Percentiles rank a stretch among this genome's conserved stretches.
Evolutionary conservation across 2,797 vertebrate species (phyloP).

Genomic region (Heliangelus exortis): DNA sequence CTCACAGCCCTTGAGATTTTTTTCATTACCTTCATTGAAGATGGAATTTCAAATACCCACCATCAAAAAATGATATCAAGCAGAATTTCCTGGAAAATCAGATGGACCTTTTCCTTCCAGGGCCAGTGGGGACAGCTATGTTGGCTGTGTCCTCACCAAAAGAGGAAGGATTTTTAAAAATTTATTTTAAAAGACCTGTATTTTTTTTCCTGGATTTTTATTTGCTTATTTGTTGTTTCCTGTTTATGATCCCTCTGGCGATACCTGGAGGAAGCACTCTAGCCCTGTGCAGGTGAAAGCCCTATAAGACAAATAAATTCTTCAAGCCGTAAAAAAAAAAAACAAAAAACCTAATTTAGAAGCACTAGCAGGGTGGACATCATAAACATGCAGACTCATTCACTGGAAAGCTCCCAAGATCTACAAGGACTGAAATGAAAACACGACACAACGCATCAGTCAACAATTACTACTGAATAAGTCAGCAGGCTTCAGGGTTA

Average conservation of each 20-base stretch:
- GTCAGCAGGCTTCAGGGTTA: neutral
- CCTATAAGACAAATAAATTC: neutral
- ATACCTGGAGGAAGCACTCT: neutral
- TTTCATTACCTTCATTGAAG: neutral
- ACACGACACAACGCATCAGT: slow-evolving; percentile 58
- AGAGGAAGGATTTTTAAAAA: neutral
- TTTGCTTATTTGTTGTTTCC: neutral
- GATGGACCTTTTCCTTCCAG: neutral
- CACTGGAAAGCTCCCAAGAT: slow-evolving; percentile 47
- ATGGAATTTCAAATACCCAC: neutral
- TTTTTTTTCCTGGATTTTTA: neutral
- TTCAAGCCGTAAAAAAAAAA: too few relatives aligned
- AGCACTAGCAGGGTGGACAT: neutral
- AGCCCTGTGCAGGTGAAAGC: neutral
- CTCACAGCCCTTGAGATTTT: neutral
- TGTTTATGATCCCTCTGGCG: neutral
- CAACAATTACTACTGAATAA: neutral
- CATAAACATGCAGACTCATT: neutral
- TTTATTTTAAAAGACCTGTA: neutral
- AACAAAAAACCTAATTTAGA: neutral
- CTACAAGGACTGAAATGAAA: slow-evolving; percentile 38
- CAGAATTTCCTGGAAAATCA: neutral
- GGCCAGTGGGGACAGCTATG: neutral
- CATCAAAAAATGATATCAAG: neutral
- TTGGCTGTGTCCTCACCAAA: neutral